Evolutionary conservation across 2,113 vertebrate species (phyloP).

Genomic region (Elephas maximus): DNA sequence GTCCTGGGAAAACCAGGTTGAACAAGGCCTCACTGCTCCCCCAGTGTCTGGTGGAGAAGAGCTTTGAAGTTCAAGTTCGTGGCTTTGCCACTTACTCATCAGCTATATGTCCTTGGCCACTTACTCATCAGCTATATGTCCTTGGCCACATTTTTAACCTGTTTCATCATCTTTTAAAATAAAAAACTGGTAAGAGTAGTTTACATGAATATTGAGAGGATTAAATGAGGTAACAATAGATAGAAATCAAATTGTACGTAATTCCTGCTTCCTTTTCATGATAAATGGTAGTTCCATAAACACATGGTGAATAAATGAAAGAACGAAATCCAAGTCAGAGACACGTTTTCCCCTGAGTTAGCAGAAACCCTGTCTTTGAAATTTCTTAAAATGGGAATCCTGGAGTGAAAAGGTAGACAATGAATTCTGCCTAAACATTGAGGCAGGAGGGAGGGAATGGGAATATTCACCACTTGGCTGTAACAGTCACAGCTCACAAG

Average conservation of each 20-base stretch:
- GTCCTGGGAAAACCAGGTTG: background rate
- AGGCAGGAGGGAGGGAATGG: background rate
- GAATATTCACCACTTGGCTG: background rate
- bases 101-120: background rate
- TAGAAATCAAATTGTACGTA: background rate
- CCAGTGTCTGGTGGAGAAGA: background rate
- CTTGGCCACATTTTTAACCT: background rate
- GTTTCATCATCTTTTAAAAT: conserved; percentile 10
- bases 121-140: background rate
- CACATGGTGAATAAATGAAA: background rate
- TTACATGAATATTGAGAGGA: background rate
- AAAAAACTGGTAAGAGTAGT: background rate
- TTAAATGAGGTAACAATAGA: background rate
- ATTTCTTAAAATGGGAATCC: background rate
- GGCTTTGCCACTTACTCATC: background rate
- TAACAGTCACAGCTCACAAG: background rate
- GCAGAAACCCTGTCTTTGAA: background rate
- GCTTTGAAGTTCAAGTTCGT: too few relatives aligned
- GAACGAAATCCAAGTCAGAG: background rate
- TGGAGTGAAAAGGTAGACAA: background rate
- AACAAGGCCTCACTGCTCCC: accelerated
- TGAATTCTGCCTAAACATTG: background rate
- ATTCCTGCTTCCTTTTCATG: background rate
- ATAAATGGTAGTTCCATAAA: conserved; percentile 14
- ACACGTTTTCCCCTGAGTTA: background rate